Percentiles rank a stretch among this genome's conserved stretches.
Conservation (phyloP, 2,888 invertebrate species). For the Spisula subtruncata region DNA sequence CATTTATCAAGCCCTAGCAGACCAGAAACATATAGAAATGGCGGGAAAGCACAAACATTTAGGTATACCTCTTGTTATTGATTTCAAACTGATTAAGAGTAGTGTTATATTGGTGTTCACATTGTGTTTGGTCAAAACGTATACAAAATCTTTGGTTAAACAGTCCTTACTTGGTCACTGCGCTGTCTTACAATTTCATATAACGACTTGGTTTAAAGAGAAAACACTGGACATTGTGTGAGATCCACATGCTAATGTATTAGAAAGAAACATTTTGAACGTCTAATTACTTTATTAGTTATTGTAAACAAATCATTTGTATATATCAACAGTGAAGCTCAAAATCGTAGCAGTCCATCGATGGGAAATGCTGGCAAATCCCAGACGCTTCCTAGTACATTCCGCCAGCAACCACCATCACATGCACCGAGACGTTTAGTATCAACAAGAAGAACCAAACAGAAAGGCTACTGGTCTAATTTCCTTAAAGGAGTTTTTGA, state of each 20-base stretch:
- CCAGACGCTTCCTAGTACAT: constrained; percentile 29
- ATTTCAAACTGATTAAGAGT: background rate
- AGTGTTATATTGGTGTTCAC: too few relatives aligned
- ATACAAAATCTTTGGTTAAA: too few relatives aligned
- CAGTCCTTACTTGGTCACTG: too few relatives aligned
- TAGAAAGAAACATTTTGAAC: too few relatives aligned
- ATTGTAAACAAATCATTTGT: too few relatives aligned
- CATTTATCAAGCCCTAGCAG: background rate
- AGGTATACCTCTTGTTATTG: background rate
- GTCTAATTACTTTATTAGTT: too few relatives aligned
- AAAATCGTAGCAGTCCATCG: background rate
- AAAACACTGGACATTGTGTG: too few relatives aligned
- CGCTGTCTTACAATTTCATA: too few relatives aligned
- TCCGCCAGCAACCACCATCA: background rate
- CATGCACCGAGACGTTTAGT: constrained; percentile 51
- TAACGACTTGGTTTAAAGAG: too few relatives aligned
- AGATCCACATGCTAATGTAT: too few relatives aligned
- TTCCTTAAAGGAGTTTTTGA: constrained; percentile 81
- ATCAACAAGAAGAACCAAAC: constrained; percentile 73
- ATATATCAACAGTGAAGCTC: background rate
- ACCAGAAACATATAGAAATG: background rate
- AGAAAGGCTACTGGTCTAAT: constrained; percentile 82
- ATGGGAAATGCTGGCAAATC: constrained; percentile 28
- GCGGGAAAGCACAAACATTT: background rate
- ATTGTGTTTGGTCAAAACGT: too few relatives aligned